Conservation (phyloP, 92 coral and sea anemone genomes). For the Porites cylindrica region DNA sequence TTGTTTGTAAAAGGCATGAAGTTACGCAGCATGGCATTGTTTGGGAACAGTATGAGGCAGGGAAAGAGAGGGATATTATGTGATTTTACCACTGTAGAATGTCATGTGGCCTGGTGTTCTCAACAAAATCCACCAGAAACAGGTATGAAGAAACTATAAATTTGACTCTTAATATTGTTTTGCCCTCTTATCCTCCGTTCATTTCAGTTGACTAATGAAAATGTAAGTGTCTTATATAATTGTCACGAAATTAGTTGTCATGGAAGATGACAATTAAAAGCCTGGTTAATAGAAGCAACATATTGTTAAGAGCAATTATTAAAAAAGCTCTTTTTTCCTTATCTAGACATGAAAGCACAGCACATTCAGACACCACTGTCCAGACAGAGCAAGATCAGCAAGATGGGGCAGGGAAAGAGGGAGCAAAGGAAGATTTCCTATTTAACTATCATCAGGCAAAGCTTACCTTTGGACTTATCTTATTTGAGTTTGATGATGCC, state of each 20-base stretch:
- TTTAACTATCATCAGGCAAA: conserved; percentile 6
- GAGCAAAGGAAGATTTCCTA: conserved; percentile 35
- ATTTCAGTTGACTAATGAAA: conserved; percentile 15
- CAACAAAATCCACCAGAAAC: too few species aligned
- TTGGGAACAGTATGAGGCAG: too few species aligned
- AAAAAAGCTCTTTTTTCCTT: conserved; percentile 17
- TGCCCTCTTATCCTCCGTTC: conserved; percentile 18
- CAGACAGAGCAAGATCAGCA: conserved; percentile 16
- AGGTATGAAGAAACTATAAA: background rate
- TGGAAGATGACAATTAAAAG: conserved; percentile 7
- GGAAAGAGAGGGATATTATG: too few species aligned
- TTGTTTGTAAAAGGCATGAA: too few species aligned
- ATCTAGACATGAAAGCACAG: conserved; percentile 34
- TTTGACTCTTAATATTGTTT: conserved; percentile 16
- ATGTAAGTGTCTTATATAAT: conserved; percentile 9
- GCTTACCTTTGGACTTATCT: background rate
- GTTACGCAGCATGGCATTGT: too few species aligned
- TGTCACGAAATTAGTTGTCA: conserved; percentile 6
- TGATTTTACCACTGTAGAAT: too few species aligned
- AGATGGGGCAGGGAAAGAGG: conserved; percentile 8
- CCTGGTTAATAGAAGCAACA: conserved; percentile 19
- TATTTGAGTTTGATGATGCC: background rate
- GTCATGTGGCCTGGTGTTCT: too few species aligned
- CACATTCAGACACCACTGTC: conserved; percentile 11
- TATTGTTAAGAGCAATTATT: conserved; percentile 16